Evolutionary conservation across 2,797 vertebrate genomes (phyloP), one percentile per base, ranked within the genome.

Genomic region (Girardinus metallicus): DNA sequence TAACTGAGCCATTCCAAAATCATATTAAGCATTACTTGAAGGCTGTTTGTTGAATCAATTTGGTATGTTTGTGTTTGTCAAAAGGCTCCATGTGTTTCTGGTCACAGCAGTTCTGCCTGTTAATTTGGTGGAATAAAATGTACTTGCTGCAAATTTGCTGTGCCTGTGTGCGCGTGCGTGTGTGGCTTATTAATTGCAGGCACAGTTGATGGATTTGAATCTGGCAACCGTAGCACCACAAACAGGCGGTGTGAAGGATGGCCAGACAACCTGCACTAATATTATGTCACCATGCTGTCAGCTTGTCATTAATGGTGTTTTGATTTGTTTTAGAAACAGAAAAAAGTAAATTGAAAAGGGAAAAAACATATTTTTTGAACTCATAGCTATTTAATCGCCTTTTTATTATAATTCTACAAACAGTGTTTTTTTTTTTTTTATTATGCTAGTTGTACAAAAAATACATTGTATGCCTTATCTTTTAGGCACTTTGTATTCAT

Each of bases 111-210:
- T 88, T 79, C 88, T 79, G 21, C 75, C 77, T 0, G 74, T 86
- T 85, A 86, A 87, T 88, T 81, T 81, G 70, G 46, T n/a, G 74
- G 83, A 91, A 86, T 83, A 80, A 87, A 85, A 60, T 88, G 77
- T 85, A 79, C 89, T 85, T 89, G 80, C 80, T 75, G 79, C 83
- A 31, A 79, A 72, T 79, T 68, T 79, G 51, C 21, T 57, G 76
- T 83, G 82, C 77, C 4, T 41, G 4, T 70, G 2, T 46, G 47
- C 78, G 31, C 13, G 60, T 83, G 76, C 15, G 23, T 55, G 49
- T 82, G 82, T 55, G 76, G 76, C 80, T 86, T 84, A 77, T 85
- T 83, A 70, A 60, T 85, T 85, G 83, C 83, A 76, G 74, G 75
- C 77, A 80, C 86, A 90, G 85, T 85, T 87, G 31, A 84, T 46